These are phyloP conservation scores for Ooceraea biroi DNA, from an alignment of 1,140 invertebrate genomes.

Conservation along the genomic window DNA sequence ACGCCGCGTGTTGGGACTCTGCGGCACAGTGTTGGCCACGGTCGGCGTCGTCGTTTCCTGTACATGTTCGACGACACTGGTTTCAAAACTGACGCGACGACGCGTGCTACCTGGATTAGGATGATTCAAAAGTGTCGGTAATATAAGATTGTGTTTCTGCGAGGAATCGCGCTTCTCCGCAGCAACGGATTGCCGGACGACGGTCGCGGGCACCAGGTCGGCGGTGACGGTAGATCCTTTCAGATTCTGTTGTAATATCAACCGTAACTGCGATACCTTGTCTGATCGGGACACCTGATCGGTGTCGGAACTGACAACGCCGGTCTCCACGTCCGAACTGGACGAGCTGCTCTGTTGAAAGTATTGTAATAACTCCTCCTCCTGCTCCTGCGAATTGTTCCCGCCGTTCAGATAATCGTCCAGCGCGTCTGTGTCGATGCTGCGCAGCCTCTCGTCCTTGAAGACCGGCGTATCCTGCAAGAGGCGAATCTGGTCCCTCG, in stretches of 20 bases:
- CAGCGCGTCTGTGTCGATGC: constrained; percentile 92
- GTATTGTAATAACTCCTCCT: constrained; percentile 92
- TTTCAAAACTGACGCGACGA: constrained; percentile 89
- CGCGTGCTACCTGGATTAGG: constrained; percentile 78
- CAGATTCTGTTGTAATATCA: constrained; percentile 90
- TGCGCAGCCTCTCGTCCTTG: constrained; percentile 86
- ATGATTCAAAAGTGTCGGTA: constrained; percentile 82
- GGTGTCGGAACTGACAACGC: constrained; percentile 67
- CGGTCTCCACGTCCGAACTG: constrained; percentile 81
- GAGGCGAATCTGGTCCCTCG: constrained; percentile 77
- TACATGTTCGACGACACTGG: constrained; percentile 83
- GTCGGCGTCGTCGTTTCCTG: constrained; percentile 66
- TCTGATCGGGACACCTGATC: constrained; percentile 86
- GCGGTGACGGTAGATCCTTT: constrained; percentile 84
- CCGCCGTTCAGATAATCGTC: constrained; percentile 92
- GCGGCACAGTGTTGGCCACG: constrained; percentile 86
- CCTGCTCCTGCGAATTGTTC: constrained; percentile 92
- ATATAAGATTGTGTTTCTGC: constrained; percentile 80
- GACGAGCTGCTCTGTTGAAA: constrained; percentile 88
- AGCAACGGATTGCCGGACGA: constrained; percentile 73
- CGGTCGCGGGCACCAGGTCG: constrained; percentile 74
- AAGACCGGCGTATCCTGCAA: constrained; percentile 76
- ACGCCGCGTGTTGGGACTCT: constrained; percentile 89
- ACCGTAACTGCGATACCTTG: constrained; percentile 91
- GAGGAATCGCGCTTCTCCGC: constrained; percentile 75